Base-by-base conservation (phyloP, 2,888 invertebrate genomes). In the Xanthia icteritia region DNA sequence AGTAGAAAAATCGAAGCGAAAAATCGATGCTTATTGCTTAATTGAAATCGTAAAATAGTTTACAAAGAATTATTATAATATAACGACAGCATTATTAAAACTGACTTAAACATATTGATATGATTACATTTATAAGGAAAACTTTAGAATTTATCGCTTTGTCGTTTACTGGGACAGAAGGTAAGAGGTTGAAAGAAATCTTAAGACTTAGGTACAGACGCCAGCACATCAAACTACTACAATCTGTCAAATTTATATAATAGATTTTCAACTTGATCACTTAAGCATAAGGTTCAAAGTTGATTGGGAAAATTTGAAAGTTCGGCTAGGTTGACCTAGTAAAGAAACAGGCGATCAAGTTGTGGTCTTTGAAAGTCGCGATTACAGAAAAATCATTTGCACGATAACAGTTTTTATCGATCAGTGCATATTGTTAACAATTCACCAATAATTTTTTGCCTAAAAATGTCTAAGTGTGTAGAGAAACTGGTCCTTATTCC, bases 81-180 rank as follows among this genome's bases (percentile, higher is more conserved):
- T 68, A 86, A 82, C 56, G 76, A 83, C 75, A 84, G 80, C 56
- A 65, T 79, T 83, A 87, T 88, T 86, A 89, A 91, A 91, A 90
- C 86, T 72, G 85, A 91, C 91, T 91, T 93, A 94, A 87, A 92
- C 88, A 88, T 94, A 93, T 92, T 95, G 95, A 95, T 95, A 95
- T 95, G 95, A 92, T 92, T 92, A 93, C 88, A 92, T 91, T 91
- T 90, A 89, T 89, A 90, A 89, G 86, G 84, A 91, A 91, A 91
- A 83, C 64, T 83, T 85, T 87, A 88, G 80, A 88, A 87, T 82
- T 72, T 85, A 87, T 82, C 51, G 64, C 58, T 76, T 56, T 68
- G 77, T 66, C 77, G 66, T 82, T 76, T 81, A 78, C 70, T 77
- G 81, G 67, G 63, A 77, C 73, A 39, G 64, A 73, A 70, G 68